A percentile compares a stretch with the other conserved stretches of the same genome.
These are phyloP conservation scores for Ceratosolen fusciceps DNA, from an alignment of 1,140 invertebrate genomes.

Conservation along the genomic window DNA sequence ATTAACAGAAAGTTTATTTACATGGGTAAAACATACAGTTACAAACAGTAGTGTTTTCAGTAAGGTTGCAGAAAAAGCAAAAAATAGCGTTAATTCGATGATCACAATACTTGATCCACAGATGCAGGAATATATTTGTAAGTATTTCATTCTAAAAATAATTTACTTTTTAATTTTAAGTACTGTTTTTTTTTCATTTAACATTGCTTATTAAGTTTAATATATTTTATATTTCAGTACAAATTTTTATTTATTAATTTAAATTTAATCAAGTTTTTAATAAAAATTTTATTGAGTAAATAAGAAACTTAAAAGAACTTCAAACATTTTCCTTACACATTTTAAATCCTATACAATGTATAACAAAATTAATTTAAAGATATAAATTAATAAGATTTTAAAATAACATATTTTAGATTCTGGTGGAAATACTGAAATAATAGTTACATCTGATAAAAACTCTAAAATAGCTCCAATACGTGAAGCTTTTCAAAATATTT, in stretches of 20 bases:
- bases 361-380: too few relatives aligned
- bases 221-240: too few relatives aligned
- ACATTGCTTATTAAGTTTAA: too few relatives aligned
- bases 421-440: constrained; percentile 82
- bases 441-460: constrained; percentile 85
- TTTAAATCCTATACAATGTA: too few relatives aligned
- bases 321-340: too few relatives aligned
- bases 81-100: constrained; percentile 87
- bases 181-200: too few relatives aligned
- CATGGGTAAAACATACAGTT: constrained; percentile 72
- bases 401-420: constrained; percentile 75
- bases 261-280: too few relatives aligned
- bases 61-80: constrained; percentile 85
- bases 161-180: background rate
- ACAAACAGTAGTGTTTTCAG: constrained; percentile 70
- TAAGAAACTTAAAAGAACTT: too few relatives aligned
- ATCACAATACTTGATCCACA: constrained; percentile 92
- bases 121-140: constrained; percentile 90
- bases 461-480: constrained; percentile 83
- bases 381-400: background rate
- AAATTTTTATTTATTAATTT: too few relatives aligned
- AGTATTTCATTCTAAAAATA: constrained; percentile 60
- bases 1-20: constrained; percentile 64
- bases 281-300: too few relatives aligned
- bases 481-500: constrained; percentile 86